Conservation (phyloP, 2,113 vertebrate genomes). For the Podilymbus podiceps region DNA sequence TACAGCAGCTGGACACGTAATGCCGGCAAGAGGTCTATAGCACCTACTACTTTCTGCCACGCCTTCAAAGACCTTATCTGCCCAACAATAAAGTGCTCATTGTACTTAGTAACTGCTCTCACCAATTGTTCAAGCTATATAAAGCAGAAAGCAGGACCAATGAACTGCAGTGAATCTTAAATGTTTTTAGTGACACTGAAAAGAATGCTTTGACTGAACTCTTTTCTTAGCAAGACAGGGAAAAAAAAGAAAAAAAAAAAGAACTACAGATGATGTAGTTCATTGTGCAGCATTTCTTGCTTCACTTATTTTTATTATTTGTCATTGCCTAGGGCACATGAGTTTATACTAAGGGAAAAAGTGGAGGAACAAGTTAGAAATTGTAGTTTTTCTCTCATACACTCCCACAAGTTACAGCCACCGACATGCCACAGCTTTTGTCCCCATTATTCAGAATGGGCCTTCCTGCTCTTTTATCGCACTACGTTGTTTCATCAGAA, state of each 20-base stretch:
- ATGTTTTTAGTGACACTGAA: neutral
- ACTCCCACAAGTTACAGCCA: neutral
- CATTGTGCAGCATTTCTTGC: neutral
- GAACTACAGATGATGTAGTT: neutral
- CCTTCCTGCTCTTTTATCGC: neutral
- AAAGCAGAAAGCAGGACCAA: neutral
- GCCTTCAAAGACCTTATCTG: neutral
- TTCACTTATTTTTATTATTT: neutral
- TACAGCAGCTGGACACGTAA: accelerated
- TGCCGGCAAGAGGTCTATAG: neutral
- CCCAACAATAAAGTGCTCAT: neutral
- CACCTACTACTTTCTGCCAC: neutral
- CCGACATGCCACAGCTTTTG: neutral
- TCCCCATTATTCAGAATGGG: neutral
- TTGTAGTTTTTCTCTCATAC: neutral
- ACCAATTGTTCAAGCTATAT: neutral
- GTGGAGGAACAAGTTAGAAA: neutral
- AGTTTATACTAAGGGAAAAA: neutral
- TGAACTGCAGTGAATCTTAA: neutral
- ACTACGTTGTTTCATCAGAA: neutral
- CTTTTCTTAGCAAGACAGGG: neutral
- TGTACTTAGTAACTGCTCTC: neutral
- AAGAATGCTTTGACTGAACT: neutral
- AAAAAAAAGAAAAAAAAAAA: neutral
- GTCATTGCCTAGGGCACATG: neutral